phyloP scores from a whole-genome alignment of 1,140 invertebrate genomes.

The Trachelipus rathkii region DNA sequence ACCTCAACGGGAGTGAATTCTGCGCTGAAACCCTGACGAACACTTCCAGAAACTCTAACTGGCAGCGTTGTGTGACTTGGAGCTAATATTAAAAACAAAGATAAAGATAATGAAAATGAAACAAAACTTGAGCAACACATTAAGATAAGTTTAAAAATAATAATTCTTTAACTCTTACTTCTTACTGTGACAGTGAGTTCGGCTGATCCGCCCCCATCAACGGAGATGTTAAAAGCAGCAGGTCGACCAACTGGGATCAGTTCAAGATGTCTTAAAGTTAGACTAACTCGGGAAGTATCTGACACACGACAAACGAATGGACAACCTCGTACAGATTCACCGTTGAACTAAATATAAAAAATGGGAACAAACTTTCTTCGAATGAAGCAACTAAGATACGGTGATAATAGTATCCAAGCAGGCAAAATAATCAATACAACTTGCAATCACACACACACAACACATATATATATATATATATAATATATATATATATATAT shows the following conservation, averaged over 20 bases:
- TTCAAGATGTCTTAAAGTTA: constrained; percentile 74
- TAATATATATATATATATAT: not conserved
- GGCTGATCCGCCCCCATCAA: constrained; percentile 74
- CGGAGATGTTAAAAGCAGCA: constrained; percentile 81
- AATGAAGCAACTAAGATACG: not conserved
- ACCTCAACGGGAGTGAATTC: constrained; percentile 87
- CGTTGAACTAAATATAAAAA: constrained; percentile 68
- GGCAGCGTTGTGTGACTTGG: constrained; percentile 63
- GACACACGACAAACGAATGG: constrained; percentile 80
- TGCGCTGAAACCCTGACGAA: constrained; percentile 76
- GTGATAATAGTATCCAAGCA: too few relatives aligned
- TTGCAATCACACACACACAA: not conserved
- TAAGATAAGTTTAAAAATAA: constrained; percentile 3
- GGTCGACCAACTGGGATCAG: constrained; percentile 80
- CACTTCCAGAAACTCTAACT: constrained; percentile 82
- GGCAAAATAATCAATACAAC: not conserved
- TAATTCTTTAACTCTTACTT: constrained; percentile 51
- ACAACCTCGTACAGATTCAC: constrained; percentile 85
- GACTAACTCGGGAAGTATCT: constrained; percentile 71
- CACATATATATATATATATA: constrained; percentile 48
- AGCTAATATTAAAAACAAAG: constrained; percentile 56
- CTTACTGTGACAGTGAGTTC: constrained; percentile 83
- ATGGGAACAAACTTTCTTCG: not conserved
- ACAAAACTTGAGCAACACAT: constrained; percentile 33
- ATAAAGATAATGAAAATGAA: constrained; percentile 45